These are phyloP conservation scores for Sebastes itinus DNA, from an alignment of 2,797 vertebrate genomes.

Conservation along the genomic window DNA sequence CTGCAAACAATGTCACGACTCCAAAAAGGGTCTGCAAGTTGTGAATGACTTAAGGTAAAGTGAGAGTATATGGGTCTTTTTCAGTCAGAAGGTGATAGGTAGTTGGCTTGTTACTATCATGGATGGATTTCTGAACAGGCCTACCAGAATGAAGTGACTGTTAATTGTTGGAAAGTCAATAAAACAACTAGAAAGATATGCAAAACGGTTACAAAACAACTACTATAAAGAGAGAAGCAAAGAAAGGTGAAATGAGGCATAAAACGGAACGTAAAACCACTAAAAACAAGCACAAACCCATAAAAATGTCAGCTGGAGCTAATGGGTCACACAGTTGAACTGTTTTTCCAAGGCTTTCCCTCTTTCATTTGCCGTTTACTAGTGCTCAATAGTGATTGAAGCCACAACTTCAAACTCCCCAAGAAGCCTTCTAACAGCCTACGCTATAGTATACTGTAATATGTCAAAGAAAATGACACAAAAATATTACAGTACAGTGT, in stretches of 20 bases:
- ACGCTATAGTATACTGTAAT: too few species aligned
- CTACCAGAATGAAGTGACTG: neutral
- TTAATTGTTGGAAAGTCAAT: neutral
- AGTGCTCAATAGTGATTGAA: too few species aligned
- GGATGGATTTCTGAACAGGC: neutral
- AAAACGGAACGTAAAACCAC: neutral
- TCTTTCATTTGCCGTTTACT: too few species aligned
- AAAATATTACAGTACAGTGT: too few species aligned
- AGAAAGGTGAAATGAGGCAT: neutral
- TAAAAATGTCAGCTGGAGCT: too few species aligned
- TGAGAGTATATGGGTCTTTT: neutral
- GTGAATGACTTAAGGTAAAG: neutral
- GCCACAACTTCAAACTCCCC: too few species aligned
- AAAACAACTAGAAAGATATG: neutral
- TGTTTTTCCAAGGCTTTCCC: too few species aligned
- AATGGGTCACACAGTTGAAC: too few species aligned
- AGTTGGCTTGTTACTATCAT: neutral
- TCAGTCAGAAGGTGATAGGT: neutral
- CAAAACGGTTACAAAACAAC: neutral
- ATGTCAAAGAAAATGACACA: too few species aligned
- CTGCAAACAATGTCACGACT: slow-evolving; percentile 19
- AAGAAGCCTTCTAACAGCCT: too few species aligned
- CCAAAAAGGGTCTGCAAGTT: neutral
- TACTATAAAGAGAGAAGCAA: too few species aligned
- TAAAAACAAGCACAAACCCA: too few species aligned